phyloP scores from a whole-genome alignment of 2,888 invertebrate species.

The Dorcus hopei region DNA sequence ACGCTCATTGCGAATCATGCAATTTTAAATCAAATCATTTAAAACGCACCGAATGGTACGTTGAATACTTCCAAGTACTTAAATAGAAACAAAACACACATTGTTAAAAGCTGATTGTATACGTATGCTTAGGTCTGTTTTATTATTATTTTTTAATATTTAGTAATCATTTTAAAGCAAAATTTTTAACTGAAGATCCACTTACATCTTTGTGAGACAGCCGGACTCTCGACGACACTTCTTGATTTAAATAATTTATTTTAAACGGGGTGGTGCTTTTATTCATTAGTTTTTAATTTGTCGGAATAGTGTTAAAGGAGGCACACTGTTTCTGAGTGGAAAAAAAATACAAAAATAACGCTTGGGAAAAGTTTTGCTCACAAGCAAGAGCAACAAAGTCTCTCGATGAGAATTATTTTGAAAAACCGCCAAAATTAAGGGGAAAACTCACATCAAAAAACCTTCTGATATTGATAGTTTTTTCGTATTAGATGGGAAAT shows the following conservation, averaged over 20 bases:
- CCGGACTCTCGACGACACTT: slow-evolving; percentile 4
- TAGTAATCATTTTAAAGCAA: slow-evolving; percentile 25
- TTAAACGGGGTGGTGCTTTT: slow-evolving; percentile 16
- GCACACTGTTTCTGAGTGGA: slow-evolving; percentile 17
- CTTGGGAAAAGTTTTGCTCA: too few relatives aligned
- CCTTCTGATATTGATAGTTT: slow-evolving; percentile 19
- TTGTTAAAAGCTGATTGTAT: background rate
- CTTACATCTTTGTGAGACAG: slow-evolving; percentile 23
- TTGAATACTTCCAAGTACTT: background rate
- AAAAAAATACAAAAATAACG: slow-evolving; percentile 26
- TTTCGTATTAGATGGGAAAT: slow-evolving; percentile 18
- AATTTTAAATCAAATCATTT: too few relatives aligned
- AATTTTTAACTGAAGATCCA: slow-evolving; percentile 22
- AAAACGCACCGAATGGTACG: too few relatives aligned
- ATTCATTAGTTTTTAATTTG: slow-evolving; percentile 24
- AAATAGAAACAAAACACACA: slow-evolving; percentile 11
- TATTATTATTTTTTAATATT: slow-evolving; percentile 16
- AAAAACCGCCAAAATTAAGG: too few relatives aligned
- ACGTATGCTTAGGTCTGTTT: slow-evolving; percentile 3
- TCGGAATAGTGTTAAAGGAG: slow-evolving; percentile 18
- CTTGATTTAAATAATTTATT: slow-evolving; percentile 14
- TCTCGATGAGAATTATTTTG: too few relatives aligned
- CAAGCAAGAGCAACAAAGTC: too few relatives aligned
- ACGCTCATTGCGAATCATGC: too few relatives aligned
- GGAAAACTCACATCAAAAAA: background rate